Percentiles rank a stretch among this genome's conserved stretches.
Conservation (phyloP, 2,797 vertebrate species). For the Mastacembelus armatus region DNA sequence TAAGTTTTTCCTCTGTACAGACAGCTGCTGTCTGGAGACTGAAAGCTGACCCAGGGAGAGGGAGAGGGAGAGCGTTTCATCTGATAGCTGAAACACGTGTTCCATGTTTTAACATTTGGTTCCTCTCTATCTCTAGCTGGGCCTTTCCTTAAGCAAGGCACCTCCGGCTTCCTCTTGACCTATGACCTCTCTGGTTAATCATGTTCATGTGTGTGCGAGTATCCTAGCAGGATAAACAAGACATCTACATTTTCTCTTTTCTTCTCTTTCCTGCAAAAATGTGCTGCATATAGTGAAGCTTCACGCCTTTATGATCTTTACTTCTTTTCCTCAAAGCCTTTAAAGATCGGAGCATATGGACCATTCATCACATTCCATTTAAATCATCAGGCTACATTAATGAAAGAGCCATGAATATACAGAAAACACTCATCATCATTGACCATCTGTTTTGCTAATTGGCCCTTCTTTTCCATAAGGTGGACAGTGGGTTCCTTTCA, state of each 20-base stretch:
- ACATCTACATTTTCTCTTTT: not conserved
- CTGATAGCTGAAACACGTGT: slow-evolving; percentile 76
- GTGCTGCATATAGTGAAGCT: not conserved
- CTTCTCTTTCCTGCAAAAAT: not conserved
- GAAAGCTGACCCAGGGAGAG: slow-evolving; percentile 67
- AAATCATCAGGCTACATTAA: not conserved
- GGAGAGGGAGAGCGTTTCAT: slow-evolving; percentile 49
- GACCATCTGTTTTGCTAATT: too few species aligned
- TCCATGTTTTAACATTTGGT: slow-evolving; percentile 71
- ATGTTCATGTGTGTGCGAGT: slow-evolving; percentile 37
- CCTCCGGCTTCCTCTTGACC: slow-evolving; percentile 60
- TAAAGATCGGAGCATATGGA: not conserved
- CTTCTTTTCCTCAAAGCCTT: not conserved
- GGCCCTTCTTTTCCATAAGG: too few species aligned
- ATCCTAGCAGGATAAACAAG: slow-evolving; percentile 6
- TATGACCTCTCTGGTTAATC: slow-evolving; percentile 47
- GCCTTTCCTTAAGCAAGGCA: slow-evolving; percentile 50
- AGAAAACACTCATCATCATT: too few species aligned
- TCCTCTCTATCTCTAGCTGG: slow-evolving; percentile 40
- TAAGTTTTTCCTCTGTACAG: slow-evolving; percentile 65
- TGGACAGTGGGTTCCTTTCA: too few species aligned
- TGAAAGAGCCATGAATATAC: not conserved
- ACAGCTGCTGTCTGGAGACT: slow-evolving; percentile 79
- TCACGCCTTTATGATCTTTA: not conserved
- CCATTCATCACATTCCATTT: not conserved